Percentiles rank a stretch among this genome's conserved stretches.
phyloP scores from a whole-genome alignment of 2,888 invertebrate species.

The Ceramica pisi region DNA sequence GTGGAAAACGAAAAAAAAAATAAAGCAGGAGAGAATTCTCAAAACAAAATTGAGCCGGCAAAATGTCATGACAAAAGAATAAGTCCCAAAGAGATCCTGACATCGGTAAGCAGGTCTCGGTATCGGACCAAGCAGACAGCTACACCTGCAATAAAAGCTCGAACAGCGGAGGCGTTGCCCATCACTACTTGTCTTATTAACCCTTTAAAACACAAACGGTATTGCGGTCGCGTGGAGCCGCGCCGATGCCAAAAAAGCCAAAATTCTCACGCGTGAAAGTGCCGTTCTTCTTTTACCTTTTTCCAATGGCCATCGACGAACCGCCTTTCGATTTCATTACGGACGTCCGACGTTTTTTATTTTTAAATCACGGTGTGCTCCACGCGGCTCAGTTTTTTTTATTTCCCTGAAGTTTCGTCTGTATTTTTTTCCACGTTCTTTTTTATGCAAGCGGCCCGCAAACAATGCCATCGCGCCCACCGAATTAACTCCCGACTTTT shows the following conservation, averaged over 20 bases:
- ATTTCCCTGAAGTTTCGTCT: slow-evolving; percentile 83
- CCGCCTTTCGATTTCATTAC: slow-evolving; percentile 91
- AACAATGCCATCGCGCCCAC: slow-evolving; percentile 89
- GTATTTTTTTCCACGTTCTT: slow-evolving; percentile 86
- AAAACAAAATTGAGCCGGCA: background rate
- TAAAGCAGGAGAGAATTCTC: background rate
- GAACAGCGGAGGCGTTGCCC: slow-evolving; percentile 16
- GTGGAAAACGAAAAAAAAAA: background rate
- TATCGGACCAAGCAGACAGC: slow-evolving; percentile 4
- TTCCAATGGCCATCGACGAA: slow-evolving; percentile 90
- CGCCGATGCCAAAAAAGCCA: slow-evolving; percentile 83
- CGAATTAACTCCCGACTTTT: slow-evolving; percentile 89
- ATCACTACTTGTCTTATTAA: slow-evolving; percentile 72
- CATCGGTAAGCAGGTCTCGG: slow-evolving; percentile 3
- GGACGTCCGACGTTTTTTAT: slow-evolving; percentile 89
- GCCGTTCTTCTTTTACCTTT: slow-evolving; percentile 88
- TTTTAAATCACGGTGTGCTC: slow-evolving; percentile 89
- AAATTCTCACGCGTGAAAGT: slow-evolving; percentile 90
- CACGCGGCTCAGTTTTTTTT: slow-evolving; percentile 83
- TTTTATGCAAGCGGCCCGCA: slow-evolving; percentile 88
- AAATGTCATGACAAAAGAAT: background rate
- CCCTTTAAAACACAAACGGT: slow-evolving; percentile 71
- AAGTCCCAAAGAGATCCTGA: slow-evolving; percentile 7
- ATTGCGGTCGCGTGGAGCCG: slow-evolving; percentile 70
- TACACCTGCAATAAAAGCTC: slow-evolving; percentile 30